These are phyloP conservation scores for Ephydatia muelleri DNA, from an alignment of 37 sponge, comb jelly and placozoan genomes.

Conservation along the genomic window DNA sequence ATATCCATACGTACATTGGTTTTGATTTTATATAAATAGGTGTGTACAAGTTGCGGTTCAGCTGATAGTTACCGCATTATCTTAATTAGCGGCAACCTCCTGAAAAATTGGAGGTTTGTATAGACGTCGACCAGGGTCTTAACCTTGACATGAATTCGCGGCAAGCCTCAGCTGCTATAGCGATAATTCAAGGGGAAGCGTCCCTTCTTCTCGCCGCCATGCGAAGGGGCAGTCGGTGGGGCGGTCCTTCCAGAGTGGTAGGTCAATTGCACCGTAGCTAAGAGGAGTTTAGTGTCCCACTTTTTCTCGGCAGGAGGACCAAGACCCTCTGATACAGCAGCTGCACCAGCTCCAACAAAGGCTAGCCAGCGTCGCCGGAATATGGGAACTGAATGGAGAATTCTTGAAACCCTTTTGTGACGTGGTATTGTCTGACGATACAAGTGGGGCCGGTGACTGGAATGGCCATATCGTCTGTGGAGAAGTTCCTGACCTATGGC, in stretches of 20 bases:
- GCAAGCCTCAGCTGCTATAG: too few species aligned
- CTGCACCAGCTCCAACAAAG: slow-evolving; percentile 34
- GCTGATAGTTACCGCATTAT: too few species aligned
- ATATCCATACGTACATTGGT: too few species aligned
- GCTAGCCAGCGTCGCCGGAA: slow-evolving; percentile 4
- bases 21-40: too few species aligned
- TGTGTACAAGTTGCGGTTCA: too few species aligned
- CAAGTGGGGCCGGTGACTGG: slow-evolving; percentile 93
- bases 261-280: not conserved
- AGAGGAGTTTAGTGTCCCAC: not conserved
- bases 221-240: slow-evolving; percentile 55
- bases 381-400: slow-evolving; percentile 15
- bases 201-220: slow-evolving; percentile 73
- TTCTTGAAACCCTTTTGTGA: slow-evolving; percentile 79
- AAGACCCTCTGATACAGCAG: slow-evolving; percentile 60
- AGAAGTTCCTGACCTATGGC: slow-evolving; percentile 90
- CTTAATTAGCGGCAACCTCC: too few species aligned
- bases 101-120: too few species aligned
- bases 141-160: too few species aligned
- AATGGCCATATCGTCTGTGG: slow-evolving; percentile 84
- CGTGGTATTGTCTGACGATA: slow-evolving; percentile 84
- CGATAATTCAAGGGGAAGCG: slow-evolving; percentile 81
- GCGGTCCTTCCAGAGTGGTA: slow-evolving; percentile 23
- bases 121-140: too few species aligned
- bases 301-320: slow-evolving; percentile 44